Evolutionary conservation across 2,888 invertebrate species (phyloP), one percentile per base, ranked within the genome.

Genomic region (Lithophane leautieri): DNA sequence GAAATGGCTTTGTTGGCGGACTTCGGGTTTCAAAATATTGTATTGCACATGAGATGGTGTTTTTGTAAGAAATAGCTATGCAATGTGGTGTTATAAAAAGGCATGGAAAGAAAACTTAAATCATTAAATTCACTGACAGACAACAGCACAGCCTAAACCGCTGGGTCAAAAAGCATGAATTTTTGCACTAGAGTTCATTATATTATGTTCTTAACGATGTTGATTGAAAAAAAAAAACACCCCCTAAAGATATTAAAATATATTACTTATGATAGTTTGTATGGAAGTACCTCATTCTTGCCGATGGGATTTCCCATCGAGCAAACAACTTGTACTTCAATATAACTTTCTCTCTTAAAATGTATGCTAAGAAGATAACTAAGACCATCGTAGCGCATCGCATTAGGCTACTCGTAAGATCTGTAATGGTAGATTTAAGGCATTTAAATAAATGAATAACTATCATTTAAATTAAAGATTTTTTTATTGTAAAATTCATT

Each of bases 1-100:
- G 56, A 66, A 76, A 63, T 71, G 8, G 52, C 62, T 81, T 72
- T 78, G 62, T 73, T 68, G 70, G 54, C 11, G n/a, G 28, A 62
- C 54, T 56, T 22, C 22, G 34, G 25, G 22, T 70, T 72, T 76
- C n/a, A 2, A 28, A 58, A 22, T 47, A 25, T 40, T 56, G 19
- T 40, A 73, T 56, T 56, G n/a, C n/a, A 40, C 19, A 19, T n/a
- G 34, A 19, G 7, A 3, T 16, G 0, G 25, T 28, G 4, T 54
- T 28, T 22, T 22, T 56, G 44, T 22, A 22, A 25, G 22, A 19
- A 40, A 52, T 42, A 4, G 1, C 6, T 42, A 2, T 28, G 16
- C 40, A 54, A 42, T 28, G n/a, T 44, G 16, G 12, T 54, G 54
- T 4, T 44, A 0, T 54, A 12, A 42, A 70, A 42, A 0, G 28